Conservation (phyloP, 1,140 invertebrate genomes). For the Meloidogyne hapla region DNA sequence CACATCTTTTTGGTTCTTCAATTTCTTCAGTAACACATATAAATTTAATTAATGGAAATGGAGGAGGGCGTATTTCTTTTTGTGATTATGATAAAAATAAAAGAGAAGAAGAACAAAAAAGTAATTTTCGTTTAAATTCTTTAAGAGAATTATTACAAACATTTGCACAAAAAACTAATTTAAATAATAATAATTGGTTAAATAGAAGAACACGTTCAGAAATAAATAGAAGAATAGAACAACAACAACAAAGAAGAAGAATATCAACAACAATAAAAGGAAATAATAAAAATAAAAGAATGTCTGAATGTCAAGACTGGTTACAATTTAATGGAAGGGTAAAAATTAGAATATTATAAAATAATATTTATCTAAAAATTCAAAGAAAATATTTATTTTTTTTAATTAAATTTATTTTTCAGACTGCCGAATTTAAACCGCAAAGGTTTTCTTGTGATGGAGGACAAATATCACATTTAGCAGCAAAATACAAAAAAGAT, state of each 20-base stretch:
- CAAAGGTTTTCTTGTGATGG: slow-evolving; percentile 5
- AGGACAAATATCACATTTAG: not conserved
- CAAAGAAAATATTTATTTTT: not conserved
- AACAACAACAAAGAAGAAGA: too few species aligned
- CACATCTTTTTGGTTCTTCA: slow-evolving; percentile 5
- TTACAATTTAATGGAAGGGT: too few species aligned
- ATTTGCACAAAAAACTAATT: not conserved
- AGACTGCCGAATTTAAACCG: not conserved
- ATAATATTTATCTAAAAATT: too few species aligned
- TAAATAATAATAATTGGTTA: not conserved
- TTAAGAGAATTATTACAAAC: not conserved
- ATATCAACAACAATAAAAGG: not conserved
- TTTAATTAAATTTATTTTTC: not conserved
- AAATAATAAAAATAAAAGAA: not conserved
- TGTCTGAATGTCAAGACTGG: not conserved
- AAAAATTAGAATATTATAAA: too few species aligned
- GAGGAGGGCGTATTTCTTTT: too few species aligned
- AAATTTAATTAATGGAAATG: slow-evolving; percentile 6
- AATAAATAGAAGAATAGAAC: not conserved
- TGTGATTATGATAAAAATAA: not conserved
- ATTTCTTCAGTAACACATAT: not conserved
- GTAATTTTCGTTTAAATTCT: not conserved
- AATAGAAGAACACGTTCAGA: not conserved
- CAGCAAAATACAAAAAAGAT: not conserved
- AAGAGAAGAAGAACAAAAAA: not conserved